phyloP scores from a whole-genome alignment of 2,797 vertebrate genomes.

The Betta splendens region DNA sequence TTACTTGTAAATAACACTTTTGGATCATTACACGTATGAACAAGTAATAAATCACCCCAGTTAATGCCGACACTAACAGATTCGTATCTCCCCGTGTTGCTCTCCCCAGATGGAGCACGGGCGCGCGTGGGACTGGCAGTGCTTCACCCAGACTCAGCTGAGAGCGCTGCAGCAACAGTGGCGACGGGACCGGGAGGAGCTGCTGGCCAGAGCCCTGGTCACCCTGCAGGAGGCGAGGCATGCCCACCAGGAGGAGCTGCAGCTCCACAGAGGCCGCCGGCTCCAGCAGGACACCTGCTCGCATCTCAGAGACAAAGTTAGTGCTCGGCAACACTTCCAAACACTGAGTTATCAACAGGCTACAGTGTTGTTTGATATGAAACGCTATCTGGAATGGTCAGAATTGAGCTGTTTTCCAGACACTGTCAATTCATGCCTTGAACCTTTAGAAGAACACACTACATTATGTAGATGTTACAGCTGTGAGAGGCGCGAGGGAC shows the following conservation, averaged over 20 bases:
- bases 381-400: constrained; percentile 1
- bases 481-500: constrained; percentile 7
- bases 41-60: not conserved
- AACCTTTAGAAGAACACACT: constrained; percentile 4
- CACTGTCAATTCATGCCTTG: not conserved
- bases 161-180: constrained; percentile 77
- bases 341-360: not conserved
- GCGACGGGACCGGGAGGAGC: constrained; percentile 76
- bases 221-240: constrained; percentile 84
- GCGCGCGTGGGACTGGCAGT: constrained; percentile 77
- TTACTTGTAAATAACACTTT: not conserved
- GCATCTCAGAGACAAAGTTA: constrained; percentile 89
- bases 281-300: constrained; percentile 88
- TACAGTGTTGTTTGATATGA: constrained; percentile 6
- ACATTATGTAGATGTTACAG: constrained; percentile 16
- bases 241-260: constrained; percentile 79
- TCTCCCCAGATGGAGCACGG: constrained; percentile 84
- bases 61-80: not conserved
- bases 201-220: constrained; percentile 79
- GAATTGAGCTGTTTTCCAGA: not conserved
- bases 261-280: constrained; percentile 77
- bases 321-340: constrained; percentile 19
- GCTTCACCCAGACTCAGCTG: constrained; percentile 78
- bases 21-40: not conserved
- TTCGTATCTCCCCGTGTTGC: constrained; percentile 4